Percentiles rank a stretch among this genome's conserved stretches.
phyloP scores from a whole-genome alignment of 1,140 invertebrate species.

The Teleopsis dalmanni region DNA sequence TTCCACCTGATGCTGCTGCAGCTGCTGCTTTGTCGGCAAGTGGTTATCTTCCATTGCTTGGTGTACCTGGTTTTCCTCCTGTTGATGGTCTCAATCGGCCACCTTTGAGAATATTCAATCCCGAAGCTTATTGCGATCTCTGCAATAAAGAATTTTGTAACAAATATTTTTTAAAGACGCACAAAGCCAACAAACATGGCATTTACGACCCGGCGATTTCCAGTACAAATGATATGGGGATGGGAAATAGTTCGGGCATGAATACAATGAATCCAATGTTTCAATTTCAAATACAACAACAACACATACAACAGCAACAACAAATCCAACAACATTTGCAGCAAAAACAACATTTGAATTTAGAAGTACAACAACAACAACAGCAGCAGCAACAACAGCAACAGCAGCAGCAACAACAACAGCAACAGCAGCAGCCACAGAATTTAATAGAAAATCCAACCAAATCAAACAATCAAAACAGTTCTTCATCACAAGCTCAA shows the following conservation, averaged over 20 bases:
- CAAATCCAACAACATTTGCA: slow-evolving; percentile 15
- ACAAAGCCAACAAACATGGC: slow-evolving; percentile 91
- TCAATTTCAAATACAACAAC: slow-evolving; percentile 25
- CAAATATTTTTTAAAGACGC: slow-evolving; percentile 98
- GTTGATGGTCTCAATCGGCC: slow-evolving; percentile 52
- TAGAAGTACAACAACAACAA: slow-evolving; percentile 2
- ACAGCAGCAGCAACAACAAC: background rate
- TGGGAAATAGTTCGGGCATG: background rate
- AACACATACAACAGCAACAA: slow-evolving; percentile 17
- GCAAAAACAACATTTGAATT: slow-evolving; percentile 8
- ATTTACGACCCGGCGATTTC: slow-evolving; percentile 64
- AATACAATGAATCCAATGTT: slow-evolving; percentile 24
- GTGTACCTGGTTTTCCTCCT: slow-evolving; percentile 32
- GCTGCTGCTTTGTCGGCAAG: slow-evolving; percentile 40
- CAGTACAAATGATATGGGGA: slow-evolving; percentile 27
- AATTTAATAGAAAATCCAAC: no score
- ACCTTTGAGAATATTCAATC: slow-evolving; percentile 81
- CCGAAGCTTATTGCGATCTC: slow-evolving; percentile 89
- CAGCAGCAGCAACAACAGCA: slow-evolving; percentile 6
- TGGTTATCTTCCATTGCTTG: slow-evolving; percentile 31
- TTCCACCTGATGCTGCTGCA: slow-evolving; percentile 41
- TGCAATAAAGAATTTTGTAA: slow-evolving; percentile 99
- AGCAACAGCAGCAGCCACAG: slow-evolving; percentile 21
- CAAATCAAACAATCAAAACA: slow-evolving; percentile 14
- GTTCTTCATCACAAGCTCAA: no score